Percentiles rank a stretch among this genome's conserved stretches.
phyloP scores from a whole-genome alignment of 2,113 vertebrate genomes.

The Python bivittatus region DNA sequence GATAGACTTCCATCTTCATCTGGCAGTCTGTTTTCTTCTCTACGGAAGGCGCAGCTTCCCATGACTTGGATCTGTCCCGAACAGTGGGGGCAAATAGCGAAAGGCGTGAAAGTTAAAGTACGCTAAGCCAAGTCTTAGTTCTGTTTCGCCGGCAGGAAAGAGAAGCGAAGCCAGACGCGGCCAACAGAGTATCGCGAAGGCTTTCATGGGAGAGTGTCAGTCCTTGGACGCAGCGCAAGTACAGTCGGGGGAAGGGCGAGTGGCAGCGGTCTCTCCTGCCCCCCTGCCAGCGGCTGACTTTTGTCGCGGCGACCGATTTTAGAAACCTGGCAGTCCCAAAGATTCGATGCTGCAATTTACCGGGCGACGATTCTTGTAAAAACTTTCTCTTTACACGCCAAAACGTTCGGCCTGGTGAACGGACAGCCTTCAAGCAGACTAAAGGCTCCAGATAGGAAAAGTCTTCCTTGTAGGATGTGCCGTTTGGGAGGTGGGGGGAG shows the following conservation, averaged over 20 bases:
- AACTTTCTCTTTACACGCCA: not conserved
- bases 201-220: slow-evolving; percentile 7
- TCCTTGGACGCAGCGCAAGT: not conserved
- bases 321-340: not conserved
- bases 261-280: too few relatives aligned
- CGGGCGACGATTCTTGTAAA: not conserved
- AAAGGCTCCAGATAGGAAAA: not conserved
- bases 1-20: not conserved
- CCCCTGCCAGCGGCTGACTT: too few relatives aligned
- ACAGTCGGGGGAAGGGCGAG: not conserved
- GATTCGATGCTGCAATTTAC: not conserved
- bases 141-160: not conserved
- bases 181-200: not conserved
- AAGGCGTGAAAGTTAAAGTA: not conserved
- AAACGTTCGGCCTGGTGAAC: not conserved
- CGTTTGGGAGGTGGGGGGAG: not conserved
- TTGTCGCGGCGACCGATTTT: not conserved
- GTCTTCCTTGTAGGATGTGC: not conserved
- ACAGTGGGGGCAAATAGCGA: not conserved
- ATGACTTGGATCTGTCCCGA: not conserved
- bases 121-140: not conserved
- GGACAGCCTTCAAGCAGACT: not conserved
- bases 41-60: not conserved
- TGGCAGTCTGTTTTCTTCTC: not conserved
- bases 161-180: not conserved